These are phyloP conservation scores for Drosophila pseudotalamancana DNA, from an alignment of 2,888 invertebrate genomes.

Conservation along the genomic window DNA sequence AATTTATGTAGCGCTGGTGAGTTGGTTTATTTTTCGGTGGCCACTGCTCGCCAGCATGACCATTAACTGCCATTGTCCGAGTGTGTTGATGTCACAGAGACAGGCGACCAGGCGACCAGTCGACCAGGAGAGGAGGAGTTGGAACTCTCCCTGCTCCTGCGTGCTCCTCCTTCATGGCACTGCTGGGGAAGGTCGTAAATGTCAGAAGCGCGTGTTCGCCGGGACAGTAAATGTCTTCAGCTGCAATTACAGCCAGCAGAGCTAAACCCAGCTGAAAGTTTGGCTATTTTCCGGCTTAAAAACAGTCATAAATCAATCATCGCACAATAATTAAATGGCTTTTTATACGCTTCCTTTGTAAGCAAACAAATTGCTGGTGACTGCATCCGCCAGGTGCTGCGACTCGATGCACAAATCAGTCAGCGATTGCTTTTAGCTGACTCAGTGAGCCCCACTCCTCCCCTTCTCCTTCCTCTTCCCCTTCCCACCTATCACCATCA, in stretches of 20 bases:
- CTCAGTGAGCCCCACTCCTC: constrained; percentile 46
- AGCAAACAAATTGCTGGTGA: constrained; percentile 19
- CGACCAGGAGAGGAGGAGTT: neutral
- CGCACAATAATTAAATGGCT: constrained; percentile 57
- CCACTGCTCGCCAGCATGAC: constrained; percentile 62
- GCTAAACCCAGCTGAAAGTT: constrained; percentile 6
- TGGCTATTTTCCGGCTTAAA: constrained; percentile 33
- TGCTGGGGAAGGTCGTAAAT: constrained; percentile 80
- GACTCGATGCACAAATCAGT: constrained; percentile 36
- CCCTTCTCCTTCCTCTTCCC: neutral
- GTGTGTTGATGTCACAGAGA: constrained; percentile 70
- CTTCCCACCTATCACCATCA: too few relatives aligned
- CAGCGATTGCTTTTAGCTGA: constrained; percentile 68
- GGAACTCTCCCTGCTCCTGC: neutral
- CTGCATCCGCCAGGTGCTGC: constrained; percentile 33
- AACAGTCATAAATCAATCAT: constrained; percentile 62
- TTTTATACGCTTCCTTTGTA: neutral
- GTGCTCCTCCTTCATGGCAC: constrained; percentile 39
- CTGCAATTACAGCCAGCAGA: constrained; percentile 74
- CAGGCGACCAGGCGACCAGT: constrained; percentile 23
- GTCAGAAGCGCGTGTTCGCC: constrained; percentile 72
- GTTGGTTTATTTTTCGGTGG: constrained; percentile 72
- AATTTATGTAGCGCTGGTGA: constrained; percentile 80
- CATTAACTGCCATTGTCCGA: constrained; percentile 72
- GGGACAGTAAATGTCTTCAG: constrained; percentile 79